These are phyloP conservation scores for Dendroctonus ponderosae DNA, from an alignment of 1,140 invertebrate species.

Conservation along the genomic window DNA sequence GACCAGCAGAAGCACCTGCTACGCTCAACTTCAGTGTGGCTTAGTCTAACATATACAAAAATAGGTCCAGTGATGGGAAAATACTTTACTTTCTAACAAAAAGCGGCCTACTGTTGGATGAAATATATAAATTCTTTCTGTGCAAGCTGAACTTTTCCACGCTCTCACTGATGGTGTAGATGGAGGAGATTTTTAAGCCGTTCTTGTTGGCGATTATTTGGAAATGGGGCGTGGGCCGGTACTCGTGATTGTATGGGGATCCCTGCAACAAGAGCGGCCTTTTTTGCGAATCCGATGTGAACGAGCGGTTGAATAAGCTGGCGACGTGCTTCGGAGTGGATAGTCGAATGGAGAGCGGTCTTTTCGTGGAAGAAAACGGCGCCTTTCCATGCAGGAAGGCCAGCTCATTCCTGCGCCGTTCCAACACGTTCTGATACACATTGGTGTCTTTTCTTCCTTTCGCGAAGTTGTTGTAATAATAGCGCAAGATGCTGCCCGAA, in stretches of 20 bases:
- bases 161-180: constrained; percentile 51
- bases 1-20: too few relatives aligned
- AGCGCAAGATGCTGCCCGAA: constrained; percentile 41
- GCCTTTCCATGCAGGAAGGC: constrained; percentile 52
- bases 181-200: constrained; percentile 54
- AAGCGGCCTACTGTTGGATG: constrained; percentile 50
- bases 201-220: constrained; percentile 56
- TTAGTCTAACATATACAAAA: constrained; percentile 40
- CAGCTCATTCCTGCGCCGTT: constrained; percentile 49
- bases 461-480: constrained; percentile 54
- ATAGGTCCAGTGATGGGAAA: constrained; percentile 40
- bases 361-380: constrained; percentile 55
- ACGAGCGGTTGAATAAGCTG: constrained; percentile 44
- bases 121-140: constrained; percentile 49
- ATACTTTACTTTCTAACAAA: constrained; percentile 48
- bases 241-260: constrained; percentile 35
- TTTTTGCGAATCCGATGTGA: constrained; percentile 49
- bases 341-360: constrained; percentile 51
- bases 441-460: constrained; percentile 47
- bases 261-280: constrained; percentile 46
- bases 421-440: constrained; percentile 45
- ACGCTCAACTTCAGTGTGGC: too few relatives aligned
- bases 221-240: constrained; percentile 50
- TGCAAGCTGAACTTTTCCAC: constrained; percentile 48
- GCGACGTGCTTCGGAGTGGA: constrained; percentile 46